Evolutionary conservation across 2,888 invertebrate genomes (phyloP).

Genomic region (Protodeltote pygarga): DNA sequence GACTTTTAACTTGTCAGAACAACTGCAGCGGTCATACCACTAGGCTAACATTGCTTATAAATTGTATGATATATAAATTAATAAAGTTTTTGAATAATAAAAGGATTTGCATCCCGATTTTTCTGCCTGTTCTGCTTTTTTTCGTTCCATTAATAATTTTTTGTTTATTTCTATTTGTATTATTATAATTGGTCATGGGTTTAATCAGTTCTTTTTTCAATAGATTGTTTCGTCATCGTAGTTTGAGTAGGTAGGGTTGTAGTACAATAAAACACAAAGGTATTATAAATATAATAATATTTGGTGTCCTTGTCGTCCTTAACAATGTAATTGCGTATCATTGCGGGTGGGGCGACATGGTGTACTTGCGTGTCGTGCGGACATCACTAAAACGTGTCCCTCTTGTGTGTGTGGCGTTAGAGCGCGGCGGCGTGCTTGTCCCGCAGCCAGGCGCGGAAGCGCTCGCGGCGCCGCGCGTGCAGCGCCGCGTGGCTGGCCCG

Average conservation of each 20-base stretch:
- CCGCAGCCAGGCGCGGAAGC: slow-evolving; percentile 40
- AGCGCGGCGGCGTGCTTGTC: neutral
- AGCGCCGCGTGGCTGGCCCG: slow-evolving; percentile 66
- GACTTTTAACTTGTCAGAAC: no score
- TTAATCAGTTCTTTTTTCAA: no score
- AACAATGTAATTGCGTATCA: slow-evolving; percentile 27
- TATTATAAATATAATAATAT: slow-evolving; percentile 83
- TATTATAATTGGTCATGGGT: no score
- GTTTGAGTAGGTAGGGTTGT: neutral
- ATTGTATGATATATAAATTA: no score
- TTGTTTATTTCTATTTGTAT: no score
- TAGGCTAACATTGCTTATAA: no score
- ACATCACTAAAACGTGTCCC: slow-evolving; percentile 29
- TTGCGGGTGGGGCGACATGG: slow-evolving; percentile 23
- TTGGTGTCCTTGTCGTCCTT: slow-evolving; percentile 60
- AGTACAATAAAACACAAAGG: slow-evolving; percentile 16
- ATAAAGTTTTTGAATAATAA: no score
- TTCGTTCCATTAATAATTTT: no score
- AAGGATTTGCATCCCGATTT: no score
- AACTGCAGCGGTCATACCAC: no score
- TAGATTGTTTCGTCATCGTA: no score
- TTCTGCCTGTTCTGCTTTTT: no score
- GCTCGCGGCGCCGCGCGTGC: slow-evolving; percentile 31
- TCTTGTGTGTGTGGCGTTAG: neutral
- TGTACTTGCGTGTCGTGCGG: neutral